phyloP scores from a whole-genome alignment of 2,113 vertebrate genomes.

The Accipiter virgatus region DNA sequence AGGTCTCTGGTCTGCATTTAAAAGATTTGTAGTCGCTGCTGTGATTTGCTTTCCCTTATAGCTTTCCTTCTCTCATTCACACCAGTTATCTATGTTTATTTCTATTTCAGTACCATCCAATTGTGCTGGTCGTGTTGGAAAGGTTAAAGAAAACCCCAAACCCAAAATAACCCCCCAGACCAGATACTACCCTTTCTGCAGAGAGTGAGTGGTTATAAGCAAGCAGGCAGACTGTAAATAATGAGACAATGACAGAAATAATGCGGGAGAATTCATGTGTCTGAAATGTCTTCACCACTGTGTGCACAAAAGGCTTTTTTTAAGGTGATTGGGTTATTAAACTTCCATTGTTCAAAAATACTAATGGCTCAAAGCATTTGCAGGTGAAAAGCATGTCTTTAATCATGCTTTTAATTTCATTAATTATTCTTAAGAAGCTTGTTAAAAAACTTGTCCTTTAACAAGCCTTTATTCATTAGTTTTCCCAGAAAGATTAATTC shows the following conservation, averaged over 20 bases:
- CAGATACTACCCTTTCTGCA: neutral
- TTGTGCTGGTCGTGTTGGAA: neutral
- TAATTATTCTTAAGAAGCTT: constrained; percentile 20
- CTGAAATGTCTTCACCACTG: neutral
- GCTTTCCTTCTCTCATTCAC: neutral
- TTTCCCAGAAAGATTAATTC: constrained; percentile 6
- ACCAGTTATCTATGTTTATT: neutral
- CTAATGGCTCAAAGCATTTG: neutral
- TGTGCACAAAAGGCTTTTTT: neutral
- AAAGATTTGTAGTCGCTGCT: neutral
- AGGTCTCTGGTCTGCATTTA: neutral
- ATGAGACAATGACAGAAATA: neutral
- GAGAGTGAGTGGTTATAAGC: neutral
- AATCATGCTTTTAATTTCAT: neutral
- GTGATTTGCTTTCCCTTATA: neutral
- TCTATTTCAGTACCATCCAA: neutral
- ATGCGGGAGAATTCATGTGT: neutral
- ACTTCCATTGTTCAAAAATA: neutral
- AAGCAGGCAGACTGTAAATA: neutral
- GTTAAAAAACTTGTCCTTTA: constrained; percentile 8
- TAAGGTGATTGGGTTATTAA: constrained; percentile 1
- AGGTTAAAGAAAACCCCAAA: neutral
- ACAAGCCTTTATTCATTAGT: constrained; percentile 21
- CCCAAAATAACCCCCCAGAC: neutral
- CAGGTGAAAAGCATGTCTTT: neutral